Base-by-base conservation (phyloP, 2,888 invertebrate genomes). In the Meandrusa payeni region DNA sequence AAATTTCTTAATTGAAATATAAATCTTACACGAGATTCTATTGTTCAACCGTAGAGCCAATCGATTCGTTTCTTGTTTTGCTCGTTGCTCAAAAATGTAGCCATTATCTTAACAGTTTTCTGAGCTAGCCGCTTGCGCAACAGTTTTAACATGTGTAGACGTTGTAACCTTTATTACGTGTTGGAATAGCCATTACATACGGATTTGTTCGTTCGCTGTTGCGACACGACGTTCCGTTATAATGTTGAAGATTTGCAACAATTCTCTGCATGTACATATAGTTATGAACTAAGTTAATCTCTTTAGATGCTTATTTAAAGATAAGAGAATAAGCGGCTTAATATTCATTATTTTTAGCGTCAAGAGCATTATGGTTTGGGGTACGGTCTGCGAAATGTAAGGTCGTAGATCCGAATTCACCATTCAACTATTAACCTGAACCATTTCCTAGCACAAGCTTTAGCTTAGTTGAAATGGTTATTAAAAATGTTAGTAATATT, bases 111-210 rank as follows among this genome's bases (percentile, higher is more conserved):
- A 47, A 49, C 31, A 46, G 43, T 47, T 47, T 48, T 48, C 46
- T 48, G 45, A 43, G 49, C 34, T 42, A 43, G 38, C 17, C 37
- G 47, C 34, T 51, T 55, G 45, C 47, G 51, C 49, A 58, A 54
- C 36, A 34, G 10, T 40, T 27, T 38, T 33, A 41, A 45, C 48
- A 47, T 40, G 40, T 37, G 42, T 48, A 34, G 29, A 26, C 37
- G 40, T 26, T 32, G 34, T 39, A 34, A 34, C 33, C 38, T 49
- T 48, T 39, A 27, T 41, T 36, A 27, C 36, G 38, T 46, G 45
- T 43, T 20, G 5, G 36, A 32, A 32, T 17, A 34, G 27, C 31
- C 17, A 37, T 22, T 37, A 19, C 31, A 7, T 46, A 28, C 22
- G 33, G 32, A 31, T 41, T 39, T 34, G 46, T 37, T 40, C 19